Conservation (phyloP, 2,888 invertebrate genomes). For the Spodoptera picta region DNA sequence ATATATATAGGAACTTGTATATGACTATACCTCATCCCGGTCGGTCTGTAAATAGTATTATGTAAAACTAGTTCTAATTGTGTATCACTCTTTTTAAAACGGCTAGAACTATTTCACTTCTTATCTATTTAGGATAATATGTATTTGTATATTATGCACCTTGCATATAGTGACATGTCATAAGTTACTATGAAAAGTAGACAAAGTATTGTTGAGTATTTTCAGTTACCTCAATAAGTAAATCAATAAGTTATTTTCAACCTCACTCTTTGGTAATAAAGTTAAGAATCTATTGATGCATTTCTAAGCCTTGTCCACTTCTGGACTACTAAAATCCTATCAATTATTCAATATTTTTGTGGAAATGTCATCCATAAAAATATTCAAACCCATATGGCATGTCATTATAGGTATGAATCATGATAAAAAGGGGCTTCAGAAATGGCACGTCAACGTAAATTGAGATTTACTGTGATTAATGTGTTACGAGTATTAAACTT, state of each 20-base stretch:
- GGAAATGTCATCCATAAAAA: slow-evolving; percentile 26
- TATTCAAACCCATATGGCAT: slow-evolving; percentile 22
- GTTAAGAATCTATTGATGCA: no score
- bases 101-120: slow-evolving; percentile 59
- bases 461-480: no score
- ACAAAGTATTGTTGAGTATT: no score
- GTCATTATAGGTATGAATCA: slow-evolving; percentile 26
- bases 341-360: no score
- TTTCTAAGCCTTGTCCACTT: no score
- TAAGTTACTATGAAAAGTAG: neutral
- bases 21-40: slow-evolving; percentile 22
- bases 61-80: slow-evolving; percentile 41
- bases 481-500: no score
- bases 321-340: no score
- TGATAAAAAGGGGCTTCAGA: slow-evolving; percentile 16
- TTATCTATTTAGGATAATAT: slow-evolving; percentile 47
- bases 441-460: slow-evolving; percentile 6
- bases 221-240: no score
- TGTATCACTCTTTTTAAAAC: slow-evolving; percentile 55
- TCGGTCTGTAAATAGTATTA: slow-evolving; percentile 53
- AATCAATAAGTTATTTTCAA: no score
- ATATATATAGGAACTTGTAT: no score
- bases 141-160: no score
- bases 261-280: no score
- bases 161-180: slow-evolving; percentile 36